Evolutionary conservation across 2,113 vertebrate species (phyloP), one percentile per base, ranked within the genome.

Genomic region (Colius striatus): DNA sequence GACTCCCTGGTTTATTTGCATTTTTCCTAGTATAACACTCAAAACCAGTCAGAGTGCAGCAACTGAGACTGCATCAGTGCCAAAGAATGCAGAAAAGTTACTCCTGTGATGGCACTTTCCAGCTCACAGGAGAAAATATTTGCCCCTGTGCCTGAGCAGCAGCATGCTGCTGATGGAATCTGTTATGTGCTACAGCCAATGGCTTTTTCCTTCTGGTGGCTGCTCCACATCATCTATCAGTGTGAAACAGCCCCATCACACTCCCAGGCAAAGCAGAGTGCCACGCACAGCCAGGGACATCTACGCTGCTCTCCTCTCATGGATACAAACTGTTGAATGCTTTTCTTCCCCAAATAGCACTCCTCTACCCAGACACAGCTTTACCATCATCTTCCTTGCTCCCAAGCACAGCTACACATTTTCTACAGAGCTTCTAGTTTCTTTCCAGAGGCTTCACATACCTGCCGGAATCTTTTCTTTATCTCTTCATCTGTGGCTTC

Each of bases 401-500:
- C 63, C 47, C 58, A 91, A 62, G 54, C 50, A 54, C 25, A 73
- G 62, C 47, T 70, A 41, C n/a, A 76, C 32, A 73, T 77, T 27
- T 67, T 32, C 30, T 71, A 76, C 11, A 51, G 58, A 78, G 78
- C 22, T 89, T 82, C 54, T 57, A 10, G 3, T 48, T 66, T 78
- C 57, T 50, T 66, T 72, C 58, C 62, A 76, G 3, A 7, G 10
- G 51, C 21, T 70, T 26, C 18, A 90, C 66, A 75, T 98, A 99
- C 99, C 97, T 99, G 99, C 26, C 99, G 97, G 95, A 99, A 99
- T 90, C 99, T 98, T 97, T 99, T 99, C 97, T 99, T 99, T 96
- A 99, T 97, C 95, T 99, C 99, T 60, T 99, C 98, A 95, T 99
- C 99, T 97, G 99, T 99, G 90, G 98, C 99, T 70, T 99, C 99